Percentiles rank a stretch among this genome's conserved stretches.
Conservation (phyloP, 1,140 invertebrate species). For the Cydia splendana region DNA sequence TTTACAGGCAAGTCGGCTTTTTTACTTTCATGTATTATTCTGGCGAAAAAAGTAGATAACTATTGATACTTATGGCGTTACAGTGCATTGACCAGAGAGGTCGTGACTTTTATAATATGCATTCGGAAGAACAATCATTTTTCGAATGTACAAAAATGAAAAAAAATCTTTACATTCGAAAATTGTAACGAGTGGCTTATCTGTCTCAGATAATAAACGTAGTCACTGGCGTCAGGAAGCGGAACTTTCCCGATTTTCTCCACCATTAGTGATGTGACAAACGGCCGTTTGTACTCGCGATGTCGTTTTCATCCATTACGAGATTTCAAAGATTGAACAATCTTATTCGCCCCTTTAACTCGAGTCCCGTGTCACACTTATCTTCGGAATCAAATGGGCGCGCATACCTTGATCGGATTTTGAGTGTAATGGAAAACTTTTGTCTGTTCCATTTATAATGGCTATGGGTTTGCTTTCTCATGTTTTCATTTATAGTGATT, state of each 20-base stretch:
- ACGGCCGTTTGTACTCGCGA: conserved; percentile 66
- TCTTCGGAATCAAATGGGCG: conserved; percentile 36
- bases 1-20: no score
- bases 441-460: not conserved
- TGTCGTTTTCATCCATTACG: conserved; percentile 69
- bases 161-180: no score
- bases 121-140: no score
- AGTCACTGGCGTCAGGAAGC: conserved; percentile 52
- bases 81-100: no score
- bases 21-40: no score
- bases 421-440: not conserved
- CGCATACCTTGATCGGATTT: conserved; percentile 7
- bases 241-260: conserved; percentile 66
- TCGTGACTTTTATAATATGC: no score
- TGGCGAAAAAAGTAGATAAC: no score
- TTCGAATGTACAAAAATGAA: no score
- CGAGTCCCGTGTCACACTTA: conserved; percentile 46
- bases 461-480: not conserved
- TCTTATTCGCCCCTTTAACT: conserved; percentile 58
- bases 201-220: not conserved
- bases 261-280: conserved; percentile 71
- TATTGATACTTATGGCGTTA: no score
- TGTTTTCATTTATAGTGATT: not conserved
- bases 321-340: conserved; percentile 61
- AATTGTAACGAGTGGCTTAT: conserved; percentile 37